Percentiles rank a stretch among this genome's conserved stretches.
Conservation (phyloP, 2,797 vertebrate genomes). For the Sylvilagus floridanus region DNA sequence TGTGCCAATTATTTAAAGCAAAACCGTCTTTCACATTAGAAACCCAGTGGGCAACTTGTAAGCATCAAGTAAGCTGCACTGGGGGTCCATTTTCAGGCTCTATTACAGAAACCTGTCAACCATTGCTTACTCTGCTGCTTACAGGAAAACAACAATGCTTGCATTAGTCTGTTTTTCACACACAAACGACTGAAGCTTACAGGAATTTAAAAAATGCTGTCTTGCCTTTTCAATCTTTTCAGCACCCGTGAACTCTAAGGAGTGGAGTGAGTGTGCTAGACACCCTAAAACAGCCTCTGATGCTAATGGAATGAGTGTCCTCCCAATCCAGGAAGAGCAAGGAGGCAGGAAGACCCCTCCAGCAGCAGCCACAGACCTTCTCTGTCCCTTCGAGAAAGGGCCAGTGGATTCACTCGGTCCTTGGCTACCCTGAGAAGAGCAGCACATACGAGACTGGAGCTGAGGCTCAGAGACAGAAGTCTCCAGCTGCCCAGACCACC, state of each 20-base stretch:
- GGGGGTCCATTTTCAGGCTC: slow-evolving; percentile 76
- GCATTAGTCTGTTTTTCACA: slow-evolving; percentile 68
- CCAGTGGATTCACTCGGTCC: background rate
- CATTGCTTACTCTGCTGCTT: slow-evolving; percentile 59
- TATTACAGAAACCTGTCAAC: slow-evolving; percentile 65
- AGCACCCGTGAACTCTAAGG: background rate
- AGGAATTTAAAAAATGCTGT: slow-evolving; percentile 56
- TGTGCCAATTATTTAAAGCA: slow-evolving; percentile 78
- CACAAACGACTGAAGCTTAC: slow-evolving; percentile 51
- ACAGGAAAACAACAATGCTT: background rate
- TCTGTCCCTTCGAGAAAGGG: background rate
- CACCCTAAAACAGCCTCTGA: background rate
- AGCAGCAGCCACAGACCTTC: background rate
- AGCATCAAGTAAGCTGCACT: slow-evolving; percentile 70
- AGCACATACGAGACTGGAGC: background rate
- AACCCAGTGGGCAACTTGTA: slow-evolving; percentile 70
- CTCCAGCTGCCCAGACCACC: background rate
- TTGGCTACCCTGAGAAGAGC: background rate
- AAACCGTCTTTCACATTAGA: slow-evolving; percentile 76
- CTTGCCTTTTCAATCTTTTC: background rate
- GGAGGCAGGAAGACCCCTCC: background rate
- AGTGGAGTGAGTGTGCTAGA: background rate
- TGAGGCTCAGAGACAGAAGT: background rate
- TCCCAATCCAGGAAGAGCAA: background rate
- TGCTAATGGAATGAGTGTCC: background rate